These are phyloP conservation scores for Melieria picta DNA, from an alignment of 2,888 invertebrate species.

Conservation along the genomic window DNA sequence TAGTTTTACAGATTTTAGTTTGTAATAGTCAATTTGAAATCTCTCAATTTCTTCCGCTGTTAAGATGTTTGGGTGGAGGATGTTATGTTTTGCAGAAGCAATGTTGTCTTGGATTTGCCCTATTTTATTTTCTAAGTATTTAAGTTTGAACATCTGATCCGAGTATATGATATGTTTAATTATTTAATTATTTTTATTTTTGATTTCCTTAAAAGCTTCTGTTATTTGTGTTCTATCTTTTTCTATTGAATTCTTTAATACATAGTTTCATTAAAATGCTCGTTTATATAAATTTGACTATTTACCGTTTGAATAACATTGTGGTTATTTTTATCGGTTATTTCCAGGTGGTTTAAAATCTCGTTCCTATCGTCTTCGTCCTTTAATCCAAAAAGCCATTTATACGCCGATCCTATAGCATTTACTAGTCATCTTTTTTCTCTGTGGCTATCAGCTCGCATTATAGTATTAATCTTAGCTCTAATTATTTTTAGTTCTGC, in stretches of 20 bases:
- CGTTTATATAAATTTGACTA: constrained; percentile 23
- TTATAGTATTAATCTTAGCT: constrained; percentile 13
- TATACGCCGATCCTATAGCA: constrained; percentile 7
- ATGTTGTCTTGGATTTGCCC: not conserved
- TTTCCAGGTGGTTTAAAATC: constrained; percentile 16
- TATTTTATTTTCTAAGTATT: constrained; percentile 16
- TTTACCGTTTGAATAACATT: constrained; percentile 21
- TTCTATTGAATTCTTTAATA: constrained; percentile 18
- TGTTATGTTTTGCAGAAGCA: constrained; percentile 10
- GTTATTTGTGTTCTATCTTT: not conserved
- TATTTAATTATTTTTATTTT: not conserved
- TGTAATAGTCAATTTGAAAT: not conserved
- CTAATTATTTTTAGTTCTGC: constrained; percentile 8
- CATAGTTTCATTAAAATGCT: constrained; percentile 20
- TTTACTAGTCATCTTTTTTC: constrained; percentile 16
- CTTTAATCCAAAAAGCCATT: constrained; percentile 5
- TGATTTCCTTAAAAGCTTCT: constrained; percentile 9
- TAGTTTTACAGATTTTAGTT: not conserved
- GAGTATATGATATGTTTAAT: constrained; percentile 18
- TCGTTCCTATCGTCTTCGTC: constrained; percentile 1
- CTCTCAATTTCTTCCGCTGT: not conserved
- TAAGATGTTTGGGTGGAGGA: not conserved
- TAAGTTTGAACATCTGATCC: constrained; percentile 26
- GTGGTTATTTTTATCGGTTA: constrained; percentile 13
- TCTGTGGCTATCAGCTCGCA: constrained; percentile 12